Conservation (phyloP, 2,888 invertebrate genomes). For the Lithodes maja region DNA sequence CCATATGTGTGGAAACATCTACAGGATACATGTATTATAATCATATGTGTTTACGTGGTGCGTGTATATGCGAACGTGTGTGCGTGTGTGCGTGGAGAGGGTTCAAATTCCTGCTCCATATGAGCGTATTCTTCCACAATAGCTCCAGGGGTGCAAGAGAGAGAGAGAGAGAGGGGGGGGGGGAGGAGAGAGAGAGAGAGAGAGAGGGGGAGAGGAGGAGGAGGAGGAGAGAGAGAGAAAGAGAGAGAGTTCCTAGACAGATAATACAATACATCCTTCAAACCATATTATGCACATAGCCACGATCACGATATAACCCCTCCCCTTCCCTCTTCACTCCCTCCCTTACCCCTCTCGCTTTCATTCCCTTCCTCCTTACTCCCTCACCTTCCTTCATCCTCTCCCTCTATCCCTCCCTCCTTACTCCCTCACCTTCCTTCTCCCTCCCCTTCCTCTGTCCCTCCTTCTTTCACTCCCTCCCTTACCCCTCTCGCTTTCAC, state of each 20-base stretch:
- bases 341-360: background rate
- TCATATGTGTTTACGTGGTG: background rate
- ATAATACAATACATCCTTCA: background rate
- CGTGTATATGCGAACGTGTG: background rate
- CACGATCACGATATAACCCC: background rate
- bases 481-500: background rate
- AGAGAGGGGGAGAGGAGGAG: background rate
- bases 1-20: background rate
- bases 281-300: no score
- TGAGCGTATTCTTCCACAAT: no score
- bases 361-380: background rate
- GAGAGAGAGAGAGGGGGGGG: slow-evolving; percentile 7
- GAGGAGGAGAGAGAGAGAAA: slow-evolving; percentile 16
- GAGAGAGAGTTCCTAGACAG: slow-evolving; percentile 13
- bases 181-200: background rate
- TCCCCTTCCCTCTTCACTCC: background rate
- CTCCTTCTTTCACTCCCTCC: background rate
- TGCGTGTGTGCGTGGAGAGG: background rate
- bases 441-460: background rate
- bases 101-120: no score
- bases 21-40: background rate
- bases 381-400: background rate
- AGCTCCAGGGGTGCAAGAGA: slow-evolving; percentile 11
- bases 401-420: background rate
- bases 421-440: background rate